phyloP scores from a whole-genome alignment of 35 echinoderm and acorn worm genomes.

The Strongylocentrotus purpuratus region DNA sequence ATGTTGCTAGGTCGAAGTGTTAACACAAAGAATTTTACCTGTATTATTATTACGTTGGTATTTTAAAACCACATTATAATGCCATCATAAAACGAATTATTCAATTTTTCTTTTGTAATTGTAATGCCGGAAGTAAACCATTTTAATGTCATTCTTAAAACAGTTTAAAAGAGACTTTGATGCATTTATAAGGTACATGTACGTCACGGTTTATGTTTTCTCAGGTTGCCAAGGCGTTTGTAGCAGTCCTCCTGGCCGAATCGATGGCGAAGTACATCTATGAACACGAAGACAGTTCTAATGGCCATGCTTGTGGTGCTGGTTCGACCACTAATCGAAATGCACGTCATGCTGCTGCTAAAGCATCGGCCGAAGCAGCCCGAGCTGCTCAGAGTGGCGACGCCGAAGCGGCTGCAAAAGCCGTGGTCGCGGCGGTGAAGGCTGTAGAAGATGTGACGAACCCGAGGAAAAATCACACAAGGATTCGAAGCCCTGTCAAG shows the following conservation, averaged over 20 bases:
- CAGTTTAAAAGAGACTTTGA: no score
- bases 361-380: constrained; percentile 70
- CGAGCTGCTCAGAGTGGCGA: constrained; percentile 78
- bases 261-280: constrained; percentile 67
- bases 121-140: no score
- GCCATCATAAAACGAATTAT: no score
- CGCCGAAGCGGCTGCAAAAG: constrained; percentile 69
- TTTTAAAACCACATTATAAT: no score
- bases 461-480: background rate
- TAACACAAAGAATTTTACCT: no score
- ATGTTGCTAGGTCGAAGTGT: no score
- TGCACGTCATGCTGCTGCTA: constrained; percentile 60
- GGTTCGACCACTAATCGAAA: background rate
- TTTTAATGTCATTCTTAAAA: no score
- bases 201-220: background rate
- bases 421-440: constrained; percentile 66
- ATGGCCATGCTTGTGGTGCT: constrained; percentile 20
- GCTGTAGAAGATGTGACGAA: constrained; percentile 59
- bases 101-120: no score
- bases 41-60: no score
- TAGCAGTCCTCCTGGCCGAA: constrained; percentile 71
- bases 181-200: no score
- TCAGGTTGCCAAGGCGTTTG: constrained; percentile 75
- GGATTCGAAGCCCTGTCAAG: constrained; percentile 60
- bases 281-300: constrained; percentile 18